These are phyloP conservation scores for Erpornis zantholeuca DNA, from an alignment of 2,113 vertebrate species.

Conservation along the genomic window DNA sequence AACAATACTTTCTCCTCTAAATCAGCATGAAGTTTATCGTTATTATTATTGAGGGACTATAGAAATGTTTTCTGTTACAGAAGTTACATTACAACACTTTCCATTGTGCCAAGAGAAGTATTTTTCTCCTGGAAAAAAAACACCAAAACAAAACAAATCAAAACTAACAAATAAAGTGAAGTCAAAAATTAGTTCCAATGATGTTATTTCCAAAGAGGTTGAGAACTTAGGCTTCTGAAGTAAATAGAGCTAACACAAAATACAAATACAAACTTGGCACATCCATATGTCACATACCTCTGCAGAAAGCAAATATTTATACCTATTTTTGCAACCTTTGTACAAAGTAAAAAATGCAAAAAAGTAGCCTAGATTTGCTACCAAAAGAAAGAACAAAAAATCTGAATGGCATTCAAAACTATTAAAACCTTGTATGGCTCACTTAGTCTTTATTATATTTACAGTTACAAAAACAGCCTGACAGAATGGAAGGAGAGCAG, in stretches of 20 bases:
- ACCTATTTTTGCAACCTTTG: neutral
- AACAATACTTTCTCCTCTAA: neutral
- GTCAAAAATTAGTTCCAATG: neutral
- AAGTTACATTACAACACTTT: neutral
- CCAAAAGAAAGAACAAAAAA: neutral
- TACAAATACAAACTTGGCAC: neutral
- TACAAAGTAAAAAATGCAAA: neutral
- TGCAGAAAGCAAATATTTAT: neutral
- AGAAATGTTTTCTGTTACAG: neutral
- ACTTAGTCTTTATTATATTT: neutral
- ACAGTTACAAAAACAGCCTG: neutral
- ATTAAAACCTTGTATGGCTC: neutral
- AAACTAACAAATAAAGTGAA: neutral
- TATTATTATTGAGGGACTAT: neutral
- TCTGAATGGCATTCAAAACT: neutral
- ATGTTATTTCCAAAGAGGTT: neutral
- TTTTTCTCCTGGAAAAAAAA: neutral
- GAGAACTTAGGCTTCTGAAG: neutral
- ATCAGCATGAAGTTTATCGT: neutral
- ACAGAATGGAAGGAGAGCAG: neutral
- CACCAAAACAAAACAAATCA: neutral
- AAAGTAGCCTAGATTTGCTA: neutral
- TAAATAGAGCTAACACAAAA: neutral
- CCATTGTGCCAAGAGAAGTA: neutral
- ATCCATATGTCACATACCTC: neutral